A percentile compares a stretch with the other conserved stretches of the same genome.
Conservation (phyloP, 2,888 invertebrate species). For the Gryllus longicercus region DNA sequence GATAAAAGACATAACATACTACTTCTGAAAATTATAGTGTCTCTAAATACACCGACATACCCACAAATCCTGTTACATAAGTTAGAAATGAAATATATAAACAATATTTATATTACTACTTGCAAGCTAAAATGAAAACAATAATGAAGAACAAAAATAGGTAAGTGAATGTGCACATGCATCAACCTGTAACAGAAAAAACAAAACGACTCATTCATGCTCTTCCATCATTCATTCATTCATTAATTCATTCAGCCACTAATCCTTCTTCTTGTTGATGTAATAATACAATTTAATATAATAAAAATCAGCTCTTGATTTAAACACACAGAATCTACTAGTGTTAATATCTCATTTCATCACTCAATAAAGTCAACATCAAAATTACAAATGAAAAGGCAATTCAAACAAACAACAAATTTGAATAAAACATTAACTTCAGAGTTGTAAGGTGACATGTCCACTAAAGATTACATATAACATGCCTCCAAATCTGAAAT, state of each 20-base stretch:
- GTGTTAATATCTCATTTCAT: neutral
- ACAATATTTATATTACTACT: constrained; percentile 27
- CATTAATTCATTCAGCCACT: neutral
- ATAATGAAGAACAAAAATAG: neutral
- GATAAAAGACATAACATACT: no score
- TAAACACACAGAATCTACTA: neutral
- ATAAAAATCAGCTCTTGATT: neutral
- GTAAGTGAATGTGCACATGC: constrained; percentile 11
- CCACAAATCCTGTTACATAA: neutral
- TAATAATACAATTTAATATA: neutral
- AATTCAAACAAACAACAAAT: constrained; percentile 19
- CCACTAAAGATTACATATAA: neutral
- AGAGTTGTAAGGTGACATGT: neutral
- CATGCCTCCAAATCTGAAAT: neutral
- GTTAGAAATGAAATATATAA: neutral
- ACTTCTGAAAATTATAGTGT: no score
- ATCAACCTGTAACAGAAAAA: neutral
- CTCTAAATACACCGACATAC: neutral
- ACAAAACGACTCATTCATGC: constrained; percentile 20
- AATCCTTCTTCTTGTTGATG: neutral
- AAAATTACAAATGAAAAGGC: constrained; percentile 24
- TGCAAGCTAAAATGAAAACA: constrained; percentile 30
- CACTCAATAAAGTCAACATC: neutral
- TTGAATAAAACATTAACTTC: neutral
- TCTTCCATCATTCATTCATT: constrained; percentile 5